Percentiles rank a stretch among this genome's conserved stretches.
These are phyloP conservation scores for Sula dactylatra DNA, from an alignment of 2,113 vertebrate species.

Conservation along the genomic window DNA sequence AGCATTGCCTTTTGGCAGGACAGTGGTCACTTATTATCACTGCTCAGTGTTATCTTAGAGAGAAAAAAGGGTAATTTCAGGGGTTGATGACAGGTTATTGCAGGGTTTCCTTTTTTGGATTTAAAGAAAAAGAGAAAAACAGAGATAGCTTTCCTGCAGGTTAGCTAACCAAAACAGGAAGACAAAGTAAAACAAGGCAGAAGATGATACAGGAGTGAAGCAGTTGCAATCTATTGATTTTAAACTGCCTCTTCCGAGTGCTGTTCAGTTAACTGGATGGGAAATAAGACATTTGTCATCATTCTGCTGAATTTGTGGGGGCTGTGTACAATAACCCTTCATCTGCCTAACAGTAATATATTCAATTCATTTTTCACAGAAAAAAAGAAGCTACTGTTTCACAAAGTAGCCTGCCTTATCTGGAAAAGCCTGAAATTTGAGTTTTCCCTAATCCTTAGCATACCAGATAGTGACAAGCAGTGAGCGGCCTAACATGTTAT, in stretches of 20 bases:
- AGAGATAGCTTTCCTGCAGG: not conserved
- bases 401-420: not conserved
- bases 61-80: not conserved
- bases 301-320: not conserved
- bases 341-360: not conserved
- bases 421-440: not conserved
- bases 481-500: not conserved
- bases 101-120: not conserved
- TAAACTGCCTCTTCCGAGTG: not conserved
- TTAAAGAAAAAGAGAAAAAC: not conserved
- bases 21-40: rapidly evolving
- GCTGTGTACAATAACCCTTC: not conserved
- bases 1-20: not conserved
- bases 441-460: not conserved
- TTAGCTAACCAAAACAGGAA: not conserved
- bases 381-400: not conserved
- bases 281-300: not conserved
- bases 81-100: not conserved
- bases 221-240: not conserved
- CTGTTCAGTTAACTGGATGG: not conserved
- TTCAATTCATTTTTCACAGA: not conserved
- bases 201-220: not conserved
- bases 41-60: not conserved
- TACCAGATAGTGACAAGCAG: not conserved
- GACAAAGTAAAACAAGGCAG: not conserved